Conservation (phyloP, 92 coral and sea anemone genomes). For the Pocillopora grandis region DNA sequence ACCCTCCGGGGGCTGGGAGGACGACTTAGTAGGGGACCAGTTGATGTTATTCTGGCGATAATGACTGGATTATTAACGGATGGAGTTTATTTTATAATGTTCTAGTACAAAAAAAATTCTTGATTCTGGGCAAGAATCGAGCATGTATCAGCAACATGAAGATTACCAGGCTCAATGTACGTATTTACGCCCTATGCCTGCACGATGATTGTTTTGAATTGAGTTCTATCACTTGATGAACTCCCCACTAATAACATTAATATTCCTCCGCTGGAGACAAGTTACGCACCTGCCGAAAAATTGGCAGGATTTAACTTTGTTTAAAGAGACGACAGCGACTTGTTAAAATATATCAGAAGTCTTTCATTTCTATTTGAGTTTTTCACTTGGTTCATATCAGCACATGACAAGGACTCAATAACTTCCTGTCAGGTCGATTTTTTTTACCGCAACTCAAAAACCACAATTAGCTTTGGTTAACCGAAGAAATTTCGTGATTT, state of each 20-base stretch:
- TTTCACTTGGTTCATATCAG: neutral
- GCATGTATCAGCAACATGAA: too few species aligned
- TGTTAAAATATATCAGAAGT: neutral
- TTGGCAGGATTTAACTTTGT: neutral
- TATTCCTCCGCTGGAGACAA: neutral
- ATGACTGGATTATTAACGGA: too few species aligned
- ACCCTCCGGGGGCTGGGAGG: too few species aligned
- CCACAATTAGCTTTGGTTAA: slow-evolving; percentile 1
- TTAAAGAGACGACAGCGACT: neutral
- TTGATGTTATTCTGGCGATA: too few species aligned
- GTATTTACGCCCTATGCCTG: too few species aligned
- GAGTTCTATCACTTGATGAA: neutral
- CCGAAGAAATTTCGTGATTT: neutral
- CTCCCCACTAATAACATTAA: neutral
- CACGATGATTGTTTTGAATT: neutral
- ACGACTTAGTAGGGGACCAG: too few species aligned
- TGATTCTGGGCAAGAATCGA: too few species aligned
- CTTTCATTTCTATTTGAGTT: neutral
- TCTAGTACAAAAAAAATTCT: too few species aligned
- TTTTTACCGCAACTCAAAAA: neutral
- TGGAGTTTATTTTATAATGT: too few species aligned
- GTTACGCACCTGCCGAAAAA: slow-evolving; percentile 3
- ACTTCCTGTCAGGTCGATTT: neutral
- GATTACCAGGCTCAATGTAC: too few species aligned
- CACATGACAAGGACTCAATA: neutral